These are phyloP conservation scores for Ptilorrhoa leucosticta DNA, from an alignment of 2,113 vertebrate genomes.

Conservation along the genomic window DNA sequence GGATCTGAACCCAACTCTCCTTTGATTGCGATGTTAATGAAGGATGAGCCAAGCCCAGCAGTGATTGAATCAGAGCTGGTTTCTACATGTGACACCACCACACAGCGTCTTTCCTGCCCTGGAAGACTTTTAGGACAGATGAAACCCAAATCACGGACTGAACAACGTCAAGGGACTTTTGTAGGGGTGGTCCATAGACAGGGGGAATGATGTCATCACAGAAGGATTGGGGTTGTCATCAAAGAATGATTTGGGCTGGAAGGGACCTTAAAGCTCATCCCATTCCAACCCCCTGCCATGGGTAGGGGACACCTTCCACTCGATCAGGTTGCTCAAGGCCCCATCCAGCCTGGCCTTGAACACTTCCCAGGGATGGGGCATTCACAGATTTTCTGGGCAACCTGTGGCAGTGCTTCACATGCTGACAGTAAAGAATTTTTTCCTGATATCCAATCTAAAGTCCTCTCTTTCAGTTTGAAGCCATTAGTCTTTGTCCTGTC, in stretches of 20 bases:
- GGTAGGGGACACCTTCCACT: not conserved
- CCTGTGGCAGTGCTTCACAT: not conserved
- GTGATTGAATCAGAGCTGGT: not conserved
- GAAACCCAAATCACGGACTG: not conserved
- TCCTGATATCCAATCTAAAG: not conserved
- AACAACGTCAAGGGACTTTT: not conserved
- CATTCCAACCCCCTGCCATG: not conserved
- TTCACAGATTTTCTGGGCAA: not conserved
- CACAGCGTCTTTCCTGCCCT: not conserved
- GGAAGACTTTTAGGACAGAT: not conserved
- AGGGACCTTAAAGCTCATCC: not conserved
- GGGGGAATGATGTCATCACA: not conserved
- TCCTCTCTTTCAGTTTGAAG: not conserved
- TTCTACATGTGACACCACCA: not conserved
- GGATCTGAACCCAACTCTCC: no score
- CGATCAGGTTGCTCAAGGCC: not conserved
- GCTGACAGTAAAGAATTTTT: not conserved
- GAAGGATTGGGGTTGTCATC: no score
- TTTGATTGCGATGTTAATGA: not conserved
- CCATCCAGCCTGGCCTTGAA: not conserved
- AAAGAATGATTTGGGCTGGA: not conserved
- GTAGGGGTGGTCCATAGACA: not conserved
- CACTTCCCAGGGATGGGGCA: no score
- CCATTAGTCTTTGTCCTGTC: not conserved
- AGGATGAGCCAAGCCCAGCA: not conserved